These are phyloP conservation scores for Hippocampus kuda DNA, from an alignment of 2,797 vertebrate genomes.

Conservation along the genomic window DNA sequence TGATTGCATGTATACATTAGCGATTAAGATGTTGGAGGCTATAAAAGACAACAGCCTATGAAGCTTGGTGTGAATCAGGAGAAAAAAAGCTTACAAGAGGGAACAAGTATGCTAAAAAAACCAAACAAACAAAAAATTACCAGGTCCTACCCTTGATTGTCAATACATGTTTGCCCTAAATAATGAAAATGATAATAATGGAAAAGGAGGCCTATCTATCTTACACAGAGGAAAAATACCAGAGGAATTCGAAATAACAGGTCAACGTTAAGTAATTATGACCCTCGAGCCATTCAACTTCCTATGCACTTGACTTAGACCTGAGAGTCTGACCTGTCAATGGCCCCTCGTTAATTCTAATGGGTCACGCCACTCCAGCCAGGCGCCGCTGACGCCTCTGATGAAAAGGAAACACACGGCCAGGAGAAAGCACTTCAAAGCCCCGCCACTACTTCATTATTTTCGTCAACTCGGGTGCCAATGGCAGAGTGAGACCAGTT, in stretches of 20 bases:
- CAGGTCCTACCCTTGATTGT: too few species aligned
- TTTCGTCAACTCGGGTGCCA: conserved; percentile 37
- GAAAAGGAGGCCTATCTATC: too few species aligned
- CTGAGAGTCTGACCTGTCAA: conserved; percentile 53
- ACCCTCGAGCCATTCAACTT: not conserved
- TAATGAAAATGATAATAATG: too few species aligned
- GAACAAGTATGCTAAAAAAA: not conserved
- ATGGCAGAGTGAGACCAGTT: conserved; percentile 14
- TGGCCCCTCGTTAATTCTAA: conserved; percentile 67
- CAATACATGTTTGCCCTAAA: too few species aligned
- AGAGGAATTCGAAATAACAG: too few species aligned
- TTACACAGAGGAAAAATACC: too few species aligned
- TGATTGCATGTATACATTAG: too few species aligned
- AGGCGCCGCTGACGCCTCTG: conserved; percentile 62
- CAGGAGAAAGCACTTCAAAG: conserved; percentile 64
- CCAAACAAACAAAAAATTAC: too few species aligned
- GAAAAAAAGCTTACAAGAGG: not conserved
- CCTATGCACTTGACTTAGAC: conserved; percentile 35
- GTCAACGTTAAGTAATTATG: too few species aligned
- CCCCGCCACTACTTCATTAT: conserved; percentile 46
- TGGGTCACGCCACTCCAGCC: conserved; percentile 62
- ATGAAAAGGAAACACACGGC: conserved; percentile 62
- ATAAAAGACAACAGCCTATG: too few species aligned
- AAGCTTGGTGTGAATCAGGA: too few species aligned
- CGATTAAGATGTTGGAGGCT: too few species aligned